Conservation (phyloP, 1,140 invertebrate genomes). For the Caenorhabditis inopinata region DNA sequence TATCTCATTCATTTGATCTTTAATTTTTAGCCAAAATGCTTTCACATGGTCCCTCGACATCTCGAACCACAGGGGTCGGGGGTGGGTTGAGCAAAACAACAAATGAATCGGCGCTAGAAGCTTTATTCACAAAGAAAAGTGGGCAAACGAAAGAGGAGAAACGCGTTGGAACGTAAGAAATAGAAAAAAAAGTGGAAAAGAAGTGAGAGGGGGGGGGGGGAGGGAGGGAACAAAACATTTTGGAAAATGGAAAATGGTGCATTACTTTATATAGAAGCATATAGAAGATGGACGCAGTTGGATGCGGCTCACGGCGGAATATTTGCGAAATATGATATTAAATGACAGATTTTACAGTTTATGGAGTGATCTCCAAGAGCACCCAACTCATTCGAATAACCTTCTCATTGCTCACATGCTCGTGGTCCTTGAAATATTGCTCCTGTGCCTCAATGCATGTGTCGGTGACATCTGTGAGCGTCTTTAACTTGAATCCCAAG, state of each 20-base stretch:
- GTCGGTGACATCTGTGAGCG: conserved; percentile 50
- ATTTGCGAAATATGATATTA: no score
- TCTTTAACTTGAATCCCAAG: conserved; percentile 32
- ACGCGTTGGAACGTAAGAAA: neutral
- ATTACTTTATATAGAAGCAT: no score
- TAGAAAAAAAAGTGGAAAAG: neutral
- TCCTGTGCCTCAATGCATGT: conserved; percentile 23
- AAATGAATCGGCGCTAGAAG: conserved; percentile 16
- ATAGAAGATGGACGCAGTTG: no score
- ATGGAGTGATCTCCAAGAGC: conserved; percentile 17
- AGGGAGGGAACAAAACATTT: neutral
- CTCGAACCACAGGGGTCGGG: no score
- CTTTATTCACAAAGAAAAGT: conserved; percentile 23
- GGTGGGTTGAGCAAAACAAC: neutral
- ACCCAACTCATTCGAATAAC: conserved; percentile 39
- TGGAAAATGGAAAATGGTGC: no score
- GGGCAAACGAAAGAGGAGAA: neutral
- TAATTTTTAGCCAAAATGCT: no score
- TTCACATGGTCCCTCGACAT: no score
- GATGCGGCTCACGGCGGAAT: no score
- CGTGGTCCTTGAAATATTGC: conserved; percentile 41
- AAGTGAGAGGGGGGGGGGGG: neutral
- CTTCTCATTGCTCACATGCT: conserved; percentile 2
- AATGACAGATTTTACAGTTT: neutral
- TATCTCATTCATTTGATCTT: no score